Evolutionary conservation across 2,888 invertebrate genomes (phyloP).

Genomic region (Suillia variegata): DNA sequence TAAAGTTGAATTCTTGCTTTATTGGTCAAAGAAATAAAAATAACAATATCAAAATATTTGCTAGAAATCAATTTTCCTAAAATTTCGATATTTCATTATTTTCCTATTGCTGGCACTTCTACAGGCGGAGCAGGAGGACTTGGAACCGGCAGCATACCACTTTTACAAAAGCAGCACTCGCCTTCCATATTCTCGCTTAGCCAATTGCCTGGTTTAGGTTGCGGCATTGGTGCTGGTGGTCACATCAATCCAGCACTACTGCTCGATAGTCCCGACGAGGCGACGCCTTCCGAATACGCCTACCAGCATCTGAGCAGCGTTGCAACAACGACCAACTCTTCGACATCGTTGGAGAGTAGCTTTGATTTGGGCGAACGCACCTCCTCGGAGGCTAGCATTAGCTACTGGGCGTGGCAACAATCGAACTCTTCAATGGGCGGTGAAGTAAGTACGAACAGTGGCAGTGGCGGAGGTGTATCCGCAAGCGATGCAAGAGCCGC

Average conservation of each 20-base stretch:
- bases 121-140: conserved; percentile 5
- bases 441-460: conserved; percentile 45
- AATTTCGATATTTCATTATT: too few species aligned
- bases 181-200: conserved; percentile 39
- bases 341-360: conserved; percentile 51
- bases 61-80: too few species aligned
- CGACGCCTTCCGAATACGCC: conserved; percentile 54
- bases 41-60: too few species aligned
- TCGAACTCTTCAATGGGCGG: conserved; percentile 51
- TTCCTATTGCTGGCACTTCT: conserved; percentile 22
- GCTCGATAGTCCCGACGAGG: conserved; percentile 56
- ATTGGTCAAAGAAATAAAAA: too few species aligned
- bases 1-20: too few species aligned
- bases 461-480: conserved; percentile 22
- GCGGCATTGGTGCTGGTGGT: conserved; percentile 51
- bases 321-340: conserved; percentile 50
- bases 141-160: too few species aligned
- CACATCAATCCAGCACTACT: conserved; percentile 52
- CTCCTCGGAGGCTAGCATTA: conserved; percentile 43
- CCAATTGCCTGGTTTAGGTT: conserved; percentile 41
- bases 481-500: neutral
- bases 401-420: conserved; percentile 45
- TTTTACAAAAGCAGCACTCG: conserved; percentile 10
- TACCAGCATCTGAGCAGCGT: conserved; percentile 54
- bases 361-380: conserved; percentile 41